Percentiles rank a stretch among this genome's conserved stretches.
Conservation (phyloP, 2,888 invertebrate genomes). For the Pristionchus japonicus region DNA sequence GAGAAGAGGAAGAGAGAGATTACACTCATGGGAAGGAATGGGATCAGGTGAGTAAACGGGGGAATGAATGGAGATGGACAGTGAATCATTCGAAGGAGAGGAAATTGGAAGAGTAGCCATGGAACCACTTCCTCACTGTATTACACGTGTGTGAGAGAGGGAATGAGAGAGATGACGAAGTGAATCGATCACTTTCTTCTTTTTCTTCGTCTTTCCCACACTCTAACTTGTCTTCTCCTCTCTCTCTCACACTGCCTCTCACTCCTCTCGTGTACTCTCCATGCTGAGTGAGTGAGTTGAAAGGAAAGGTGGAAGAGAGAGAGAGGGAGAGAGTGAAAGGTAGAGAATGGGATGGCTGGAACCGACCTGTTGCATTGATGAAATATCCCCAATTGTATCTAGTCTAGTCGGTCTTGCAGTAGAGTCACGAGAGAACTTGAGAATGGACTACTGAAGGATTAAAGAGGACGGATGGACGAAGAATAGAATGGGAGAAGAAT, state of each 20-base stretch:
- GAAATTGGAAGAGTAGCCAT: not conserved
- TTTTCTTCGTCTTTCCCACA: conserved; percentile 36
- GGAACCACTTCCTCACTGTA: not conserved
- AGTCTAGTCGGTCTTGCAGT: not conserved
- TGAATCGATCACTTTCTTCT: conserved; percentile 45
- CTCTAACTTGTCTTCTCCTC: conserved; percentile 36
- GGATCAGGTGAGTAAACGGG: not conserved
- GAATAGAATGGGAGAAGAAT: conserved; percentile 6
- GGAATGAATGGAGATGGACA: not conserved
- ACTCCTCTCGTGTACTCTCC: conserved; percentile 3
- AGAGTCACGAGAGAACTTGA: not conserved
- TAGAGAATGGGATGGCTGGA: not conserved
- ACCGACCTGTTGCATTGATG: not conserved
- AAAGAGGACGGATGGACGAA: conserved; percentile 22
- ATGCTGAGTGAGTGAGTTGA: conserved; percentile 20
- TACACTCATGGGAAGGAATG: conserved; percentile 3
- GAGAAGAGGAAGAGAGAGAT: conserved; percentile 4
- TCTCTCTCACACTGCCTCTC: not conserved
- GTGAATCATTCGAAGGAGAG: not conserved
- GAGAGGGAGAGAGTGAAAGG: conserved; percentile 6
- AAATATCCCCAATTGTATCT: not conserved
- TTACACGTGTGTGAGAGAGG: not conserved
- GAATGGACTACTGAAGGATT: conserved; percentile 1
- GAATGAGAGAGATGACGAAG: conserved; percentile 33
- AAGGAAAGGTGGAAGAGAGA: conserved; percentile 24